Evolutionary conservation across 2,888 invertebrate species (phyloP).

Genomic region (Agonum fuliginosum): DNA sequence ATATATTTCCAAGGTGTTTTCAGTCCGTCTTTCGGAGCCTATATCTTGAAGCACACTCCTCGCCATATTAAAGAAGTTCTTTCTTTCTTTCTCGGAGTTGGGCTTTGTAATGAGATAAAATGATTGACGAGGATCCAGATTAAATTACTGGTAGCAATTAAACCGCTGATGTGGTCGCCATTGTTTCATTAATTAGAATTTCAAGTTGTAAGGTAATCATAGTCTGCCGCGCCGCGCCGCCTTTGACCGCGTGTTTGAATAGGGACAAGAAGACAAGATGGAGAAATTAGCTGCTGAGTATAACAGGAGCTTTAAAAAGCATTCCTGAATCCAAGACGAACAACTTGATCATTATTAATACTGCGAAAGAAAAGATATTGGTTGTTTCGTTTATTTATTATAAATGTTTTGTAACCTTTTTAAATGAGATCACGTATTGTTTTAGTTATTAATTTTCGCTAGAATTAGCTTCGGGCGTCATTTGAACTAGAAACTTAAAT

Average conservation of each 20-base stretch:
- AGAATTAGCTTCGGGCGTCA: background rate
- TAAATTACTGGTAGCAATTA: constrained; percentile 57
- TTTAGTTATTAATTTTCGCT: no score
- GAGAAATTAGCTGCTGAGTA: constrained; percentile 14
- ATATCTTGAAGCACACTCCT: no score
- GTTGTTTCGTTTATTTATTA: no score
- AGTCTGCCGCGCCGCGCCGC: constrained; percentile 12
- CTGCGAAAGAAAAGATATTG: no score
- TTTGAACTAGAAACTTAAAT: constrained; percentile 1
- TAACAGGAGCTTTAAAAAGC: constrained; percentile 16
- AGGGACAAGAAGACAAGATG: background rate
- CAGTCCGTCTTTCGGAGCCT: no score
- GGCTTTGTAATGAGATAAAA: constrained; percentile 53
- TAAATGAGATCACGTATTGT: constrained; percentile 8
- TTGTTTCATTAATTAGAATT: constrained; percentile 56
- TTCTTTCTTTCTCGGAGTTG: constrained; percentile 31
- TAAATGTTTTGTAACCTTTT: no score
- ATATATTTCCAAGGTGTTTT: no score
- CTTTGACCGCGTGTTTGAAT: constrained; percentile 16
- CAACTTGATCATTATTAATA: no score
- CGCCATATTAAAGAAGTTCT: constrained; percentile 1
- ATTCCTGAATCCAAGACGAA: no score
- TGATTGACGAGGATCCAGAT: constrained; percentile 55
- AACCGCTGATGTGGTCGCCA: constrained; percentile 46
- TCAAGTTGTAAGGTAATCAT: constrained; percentile 43